Evolutionary conservation across 2,888 invertebrate species (phyloP), one percentile per base, ranked within the genome.

Genomic region (Oxystoma pomonae): DNA sequence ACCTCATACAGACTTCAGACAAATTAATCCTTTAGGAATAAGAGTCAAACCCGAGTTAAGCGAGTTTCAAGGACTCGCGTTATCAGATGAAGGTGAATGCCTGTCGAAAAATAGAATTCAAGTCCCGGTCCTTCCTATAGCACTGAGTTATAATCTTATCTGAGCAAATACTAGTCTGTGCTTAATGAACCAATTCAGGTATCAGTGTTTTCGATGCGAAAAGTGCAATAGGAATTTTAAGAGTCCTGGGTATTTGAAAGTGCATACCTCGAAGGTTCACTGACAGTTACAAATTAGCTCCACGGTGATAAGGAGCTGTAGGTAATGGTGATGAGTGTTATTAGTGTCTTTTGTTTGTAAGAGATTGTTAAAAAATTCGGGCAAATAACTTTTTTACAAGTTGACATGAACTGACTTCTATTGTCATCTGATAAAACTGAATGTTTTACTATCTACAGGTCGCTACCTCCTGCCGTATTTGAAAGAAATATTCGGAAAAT

Each of bases 161-260:
- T 35, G 3, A 35, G 12, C 35, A 35, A 35, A 35, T 49, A 60
- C 18, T 21, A 20, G 17, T 60, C 17, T 17, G 16, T 58, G n/a
- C 57, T 49, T 20, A 49, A 62, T 65, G 17, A 7, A 20, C 20
- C 53, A 21, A 17, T 53, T 2, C 53, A 16, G 20, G 22, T 17
- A 9, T 59, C 18, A 53, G 52, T 59, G n/a, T 59, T 59, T 59
- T 53, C 59, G 52, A 21, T 59, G 59, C 53, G 53, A 59, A 59
- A 53, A 59, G 52, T 20, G 51, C 7, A 16, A 59, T 18, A 59
- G 35, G 35, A 35, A 7, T 35, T 35, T 35, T 35, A 35, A 35
- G 3, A 35, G 35, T n/a, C n/a, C n/a, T n/a, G 35, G 35, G 5
- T 12, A 35, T 35, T 35, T 35, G 12, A 35, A 35, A 12, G 35